Evolutionary conservation across 2,888 invertebrate genomes (phyloP), one percentile per base, ranked within the genome.

Genomic region (Tiliacea citrago): DNA sequence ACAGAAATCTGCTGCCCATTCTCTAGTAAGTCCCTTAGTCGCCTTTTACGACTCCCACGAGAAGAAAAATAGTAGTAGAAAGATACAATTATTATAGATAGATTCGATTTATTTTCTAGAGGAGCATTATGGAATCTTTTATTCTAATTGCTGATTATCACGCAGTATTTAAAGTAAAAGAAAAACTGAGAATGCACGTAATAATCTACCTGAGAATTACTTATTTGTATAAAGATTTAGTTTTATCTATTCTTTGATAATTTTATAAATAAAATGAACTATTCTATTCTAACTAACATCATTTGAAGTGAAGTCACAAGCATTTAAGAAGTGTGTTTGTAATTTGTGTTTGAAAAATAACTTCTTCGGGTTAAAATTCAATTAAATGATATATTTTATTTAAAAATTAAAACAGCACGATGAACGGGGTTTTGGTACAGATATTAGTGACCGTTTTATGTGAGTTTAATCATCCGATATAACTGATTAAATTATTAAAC

Each of bases 381-480:
- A 29, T n/a, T 4, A 35, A 73, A 12, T 81, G 35, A 55, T 21
- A 24, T 29, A 13, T 13, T 45, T 13, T 9, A 29, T 57, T 16
- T 3, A 57, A 21, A 35, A 24, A 39, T 16, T n/a, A n/a, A 58
- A 65, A 47, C 2, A 60, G 29, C 12, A 79, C 47, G 47, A 88
- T 89, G 86, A 85, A 84, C 42, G 77, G 73, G 18, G 39, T 77
- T 68, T 8, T 86, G 9, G 72, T 81, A 35, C 90, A 90, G 61
- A 73, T 74, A 47, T 39, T 79, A 62, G 82, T 73, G 49, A 29
- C 83, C 0, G 61, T 88, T 29, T 71, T 88, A n/a, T n/a, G 90
- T 90, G 78, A 87, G 90, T 87, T 39, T 69, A 39, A 53, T 76
- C 10, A 45, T 72, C 18, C 1, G 6, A 13, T 24, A 6, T 21